These are phyloP conservation scores for Falco berigora DNA, from an alignment of 2,797 vertebrate species.

Conservation along the genomic window DNA sequence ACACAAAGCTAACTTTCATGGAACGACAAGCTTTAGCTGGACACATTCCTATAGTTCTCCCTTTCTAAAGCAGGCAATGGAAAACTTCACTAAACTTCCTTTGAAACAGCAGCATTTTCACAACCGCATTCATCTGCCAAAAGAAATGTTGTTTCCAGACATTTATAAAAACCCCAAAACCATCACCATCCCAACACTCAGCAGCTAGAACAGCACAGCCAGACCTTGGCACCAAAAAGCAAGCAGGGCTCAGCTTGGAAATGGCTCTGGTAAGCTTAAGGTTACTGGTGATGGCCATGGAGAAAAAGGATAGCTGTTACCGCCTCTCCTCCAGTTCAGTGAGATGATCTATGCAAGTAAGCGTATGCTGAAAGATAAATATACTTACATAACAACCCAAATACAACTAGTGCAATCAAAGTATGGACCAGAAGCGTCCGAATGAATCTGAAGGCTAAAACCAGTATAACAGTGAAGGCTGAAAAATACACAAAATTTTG, in stretches of 20 bases:
- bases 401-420: constrained; percentile 69
- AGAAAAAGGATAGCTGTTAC: not conserved
- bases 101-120: not conserved
- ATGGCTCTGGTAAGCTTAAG: not conserved
- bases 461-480: constrained; percentile 70
- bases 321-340: not conserved
- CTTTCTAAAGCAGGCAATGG: not conserved
- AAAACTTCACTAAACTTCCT: not conserved
- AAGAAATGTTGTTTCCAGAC: not conserved
- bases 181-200: not conserved
- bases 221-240: not conserved
- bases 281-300: not conserved
- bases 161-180: not conserved
- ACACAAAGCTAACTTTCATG: not conserved
- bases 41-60: not conserved
- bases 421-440: constrained; percentile 68
- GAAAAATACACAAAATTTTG: constrained; percentile 11
- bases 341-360: not conserved
- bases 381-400: constrained; percentile 77
- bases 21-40: not conserved
- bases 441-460: constrained; percentile 71
- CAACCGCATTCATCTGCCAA: not conserved
- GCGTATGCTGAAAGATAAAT: not conserved
- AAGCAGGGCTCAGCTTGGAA: not conserved
- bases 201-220: not conserved